Conservation (phyloP, 1,140 invertebrate species). For the Drosophila novamexicana region DNA sequence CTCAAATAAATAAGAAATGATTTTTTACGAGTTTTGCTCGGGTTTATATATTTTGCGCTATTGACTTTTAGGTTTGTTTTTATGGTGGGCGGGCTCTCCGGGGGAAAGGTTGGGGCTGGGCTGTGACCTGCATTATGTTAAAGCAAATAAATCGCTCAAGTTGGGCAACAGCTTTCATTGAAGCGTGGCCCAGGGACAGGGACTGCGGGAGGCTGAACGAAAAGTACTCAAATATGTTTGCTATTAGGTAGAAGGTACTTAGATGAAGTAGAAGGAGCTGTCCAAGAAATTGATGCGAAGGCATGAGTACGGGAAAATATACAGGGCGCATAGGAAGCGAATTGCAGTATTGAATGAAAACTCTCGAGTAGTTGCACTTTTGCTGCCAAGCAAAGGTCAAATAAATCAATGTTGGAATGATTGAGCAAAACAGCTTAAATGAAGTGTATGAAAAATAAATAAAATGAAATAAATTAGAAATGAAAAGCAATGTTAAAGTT, state of each 20-base stretch:
- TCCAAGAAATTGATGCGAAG: constrained; percentile 23
- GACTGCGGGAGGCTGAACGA: not conserved
- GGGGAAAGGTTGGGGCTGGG: constrained; percentile 3
- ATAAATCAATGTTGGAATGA: constrained; percentile 28
- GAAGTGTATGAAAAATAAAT: not conserved
- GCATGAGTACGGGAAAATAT: not conserved
- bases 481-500: not conserved
- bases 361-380: constrained; percentile 38
- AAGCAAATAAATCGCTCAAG: constrained; percentile 76
- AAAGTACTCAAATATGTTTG: constrained; percentile 51
- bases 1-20: constrained; percentile 78
- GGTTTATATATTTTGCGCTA: constrained; percentile 47
- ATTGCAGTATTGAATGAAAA: constrained; percentile 21
- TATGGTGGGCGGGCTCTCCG: not conserved
- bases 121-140: constrained; percentile 53
- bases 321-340: not conserved
- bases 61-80: constrained; percentile 73
- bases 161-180: constrained; percentile 43
- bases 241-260: constrained; percentile 44
- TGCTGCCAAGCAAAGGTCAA: constrained; percentile 24
- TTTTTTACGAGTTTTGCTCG: constrained; percentile 62
- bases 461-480: not conserved
- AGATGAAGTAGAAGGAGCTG: constrained; percentile 28
- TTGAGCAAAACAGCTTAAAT: constrained; percentile 1
- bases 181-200: not conserved